phyloP scores from a whole-genome alignment of 1,140 invertebrate species.

The Zaprionus nigranus region DNA sequence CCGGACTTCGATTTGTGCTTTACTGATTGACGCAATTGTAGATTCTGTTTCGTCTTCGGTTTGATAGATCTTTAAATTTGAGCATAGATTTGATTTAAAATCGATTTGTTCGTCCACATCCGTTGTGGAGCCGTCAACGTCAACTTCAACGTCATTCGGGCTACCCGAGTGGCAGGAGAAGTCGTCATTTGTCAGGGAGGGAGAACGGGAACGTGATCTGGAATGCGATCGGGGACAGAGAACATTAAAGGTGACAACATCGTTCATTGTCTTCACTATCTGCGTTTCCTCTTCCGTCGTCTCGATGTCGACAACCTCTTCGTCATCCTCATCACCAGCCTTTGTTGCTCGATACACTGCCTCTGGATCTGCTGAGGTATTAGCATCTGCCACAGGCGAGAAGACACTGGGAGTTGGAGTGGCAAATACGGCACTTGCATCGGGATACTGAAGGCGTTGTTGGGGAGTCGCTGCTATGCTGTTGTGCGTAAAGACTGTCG shows the following conservation, averaged over 20 bases:
- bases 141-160: constrained; percentile 56
- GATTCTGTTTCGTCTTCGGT: constrained; percentile 22
- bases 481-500: constrained; percentile 65
- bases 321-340: constrained; percentile 85
- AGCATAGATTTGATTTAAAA: constrained; percentile 45
- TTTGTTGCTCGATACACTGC: background rate
- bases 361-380: background rate
- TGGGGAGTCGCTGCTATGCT: constrained; percentile 46
- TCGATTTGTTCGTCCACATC: constrained; percentile 60
- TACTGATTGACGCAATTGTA: background rate
- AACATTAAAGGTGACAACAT: constrained; percentile 15
- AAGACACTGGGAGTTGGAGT: constrained; percentile 19
- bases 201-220: constrained; percentile 26
- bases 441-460: background rate
- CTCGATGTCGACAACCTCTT: constrained; percentile 87
- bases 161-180: constrained; percentile 28
- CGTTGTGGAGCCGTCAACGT: constrained; percentile 61
- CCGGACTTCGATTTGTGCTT: background rate
- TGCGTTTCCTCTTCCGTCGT: constrained; percentile 86
- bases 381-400: constrained; percentile 49
- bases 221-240: constrained; percentile 28
- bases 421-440: background rate
- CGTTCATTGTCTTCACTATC: constrained; percentile 9
- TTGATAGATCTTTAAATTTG: constrained; percentile 23
- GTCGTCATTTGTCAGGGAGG: constrained; percentile 8